Evolutionary conservation across 2,888 invertebrate genomes (phyloP), one percentile per base, ranked within the genome.

Genomic region (Formica aserva): DNA sequence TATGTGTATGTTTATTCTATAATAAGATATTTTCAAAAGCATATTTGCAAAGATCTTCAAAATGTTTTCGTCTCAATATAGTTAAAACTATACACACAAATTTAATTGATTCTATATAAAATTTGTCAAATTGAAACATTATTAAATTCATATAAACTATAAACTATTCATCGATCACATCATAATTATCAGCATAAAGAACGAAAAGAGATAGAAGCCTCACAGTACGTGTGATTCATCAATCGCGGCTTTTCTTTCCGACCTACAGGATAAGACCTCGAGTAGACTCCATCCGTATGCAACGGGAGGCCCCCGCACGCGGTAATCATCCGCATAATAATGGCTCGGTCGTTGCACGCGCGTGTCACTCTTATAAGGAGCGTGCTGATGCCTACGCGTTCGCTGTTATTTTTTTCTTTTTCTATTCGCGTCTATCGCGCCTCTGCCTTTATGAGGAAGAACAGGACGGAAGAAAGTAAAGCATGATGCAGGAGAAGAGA

Each of bases 341-440:
- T 89, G 88, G 76, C 80, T 85, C 86, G 84, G 83, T 86, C 84
- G 83, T 82, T 83, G 85, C 75, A 76, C 87, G 90, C 90, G 89
- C 88, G 90, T 91, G 92, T 92, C 90, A 86, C 82, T 88, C 92
- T 67, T 91, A 92, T 92, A 92, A 91, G 92, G 92, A 90, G 89
- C 76, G 90, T 83, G 85, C 83, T 69, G 82, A 84, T 88, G 88
- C 88, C 89, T 85, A 89, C 89, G 89, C 88, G 83, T 65, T 81
- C 69, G 75, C 76, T 80, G 82, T 55, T 77, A 77, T 78, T 67
- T 82, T 86, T 82, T 67, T 84, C 80, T 69, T 75, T 55, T 65
- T 60, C 55, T 75, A 74, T 77, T 89, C 86, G 86, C 85, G 81
- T 45, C 87, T 83, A 84, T 84, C 83, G 86, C 83, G 84, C 78